These are phyloP conservation scores for Acanthococcus lagerstroemiae DNA, from an alignment of 2,888 invertebrate species.

Conservation along the genomic window DNA sequence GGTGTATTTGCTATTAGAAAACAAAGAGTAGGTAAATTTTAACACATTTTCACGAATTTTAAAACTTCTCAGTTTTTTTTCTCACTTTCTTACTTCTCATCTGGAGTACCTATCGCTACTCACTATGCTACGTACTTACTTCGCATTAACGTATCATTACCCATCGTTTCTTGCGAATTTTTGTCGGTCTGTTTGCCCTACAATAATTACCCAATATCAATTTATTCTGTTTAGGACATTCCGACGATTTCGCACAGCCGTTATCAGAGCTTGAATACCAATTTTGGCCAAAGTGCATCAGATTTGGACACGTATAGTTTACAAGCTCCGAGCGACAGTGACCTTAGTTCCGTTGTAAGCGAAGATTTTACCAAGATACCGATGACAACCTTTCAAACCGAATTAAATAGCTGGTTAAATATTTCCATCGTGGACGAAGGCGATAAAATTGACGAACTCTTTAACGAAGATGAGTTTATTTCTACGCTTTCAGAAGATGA, in stretches of 20 bases:
- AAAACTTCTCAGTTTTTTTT: too few relatives aligned
- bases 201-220: too few relatives aligned
- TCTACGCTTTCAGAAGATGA: slow-evolving; percentile 58
- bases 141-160: too few relatives aligned
- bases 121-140: too few relatives aligned
- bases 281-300: slow-evolving; percentile 25
- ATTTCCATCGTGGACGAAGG: slow-evolving; percentile 18
- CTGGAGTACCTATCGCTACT: too few relatives aligned
- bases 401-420: slow-evolving; percentile 32
- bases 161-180: too few relatives aligned
- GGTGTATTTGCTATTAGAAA: too few relatives aligned
- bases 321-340: slow-evolving; percentile 37
- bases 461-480: slow-evolving; percentile 45
- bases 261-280: slow-evolving; percentile 15
- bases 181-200: too few relatives aligned
- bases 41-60: too few relatives aligned
- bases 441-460: slow-evolving; percentile 27
- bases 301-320: slow-evolving; percentile 26
- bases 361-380: slow-evolving; percentile 36
- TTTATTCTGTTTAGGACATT: background rate
- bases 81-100: too few relatives aligned
- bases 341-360: slow-evolving; percentile 38
- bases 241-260: slow-evolving; percentile 19
- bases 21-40: too few relatives aligned
- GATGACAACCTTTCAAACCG: slow-evolving; percentile 33